Base-by-base conservation (phyloP, 2,888 invertebrate species). In the Rhopalosiphum nymphaeae region DNA sequence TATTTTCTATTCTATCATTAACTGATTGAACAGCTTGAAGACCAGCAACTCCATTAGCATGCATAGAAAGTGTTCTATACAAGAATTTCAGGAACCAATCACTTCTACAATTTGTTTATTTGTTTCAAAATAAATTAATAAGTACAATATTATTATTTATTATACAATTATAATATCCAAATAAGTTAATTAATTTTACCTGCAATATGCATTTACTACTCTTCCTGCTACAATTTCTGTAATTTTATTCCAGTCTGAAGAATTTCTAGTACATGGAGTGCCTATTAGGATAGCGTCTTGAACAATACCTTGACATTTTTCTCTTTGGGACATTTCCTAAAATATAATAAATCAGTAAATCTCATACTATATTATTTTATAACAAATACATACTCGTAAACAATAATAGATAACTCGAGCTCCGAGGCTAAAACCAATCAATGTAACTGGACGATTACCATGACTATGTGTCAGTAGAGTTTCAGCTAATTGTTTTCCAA, bases 21-120 rank as follows among this genome's bases (percentile, higher is more conserved):
- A 96, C 95, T 95, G 96, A 96, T 86, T 96, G 96, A 53, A 97
- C 96, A 25, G 97, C 96, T 94, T 96, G 96, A 9, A 97, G 96
- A 10, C 97, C 97, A 56, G 97, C 97, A 61, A 97, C 97, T 53
- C 96, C 96, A 67, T 96, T 96, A 67, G 97, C 95, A 84, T 97
- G 96, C 94, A 96, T 97, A 46, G 97, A 97, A 92, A 97, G 96
- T 36, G 97, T 97, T 87, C 97, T 96, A 95, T 97, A 97, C 89
- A 97, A 95, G 95, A 97, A 97, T 96, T 97, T 97, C 95, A 97
- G 95, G 91, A 97, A 95, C 97, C 97, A 97, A 95, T 97, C 97
- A 61, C 96, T 96, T 61, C 97, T 96, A 95, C 26, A 86, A 67
- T 90, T 89, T 56, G 9, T 84, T 53, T 25, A 67, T 90, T 89